Percentiles rank a stretch among this genome's conserved stretches.
Conservation (phyloP, 2,113 vertebrate species). For the Ophthalmolycus amberensis region DNA sequence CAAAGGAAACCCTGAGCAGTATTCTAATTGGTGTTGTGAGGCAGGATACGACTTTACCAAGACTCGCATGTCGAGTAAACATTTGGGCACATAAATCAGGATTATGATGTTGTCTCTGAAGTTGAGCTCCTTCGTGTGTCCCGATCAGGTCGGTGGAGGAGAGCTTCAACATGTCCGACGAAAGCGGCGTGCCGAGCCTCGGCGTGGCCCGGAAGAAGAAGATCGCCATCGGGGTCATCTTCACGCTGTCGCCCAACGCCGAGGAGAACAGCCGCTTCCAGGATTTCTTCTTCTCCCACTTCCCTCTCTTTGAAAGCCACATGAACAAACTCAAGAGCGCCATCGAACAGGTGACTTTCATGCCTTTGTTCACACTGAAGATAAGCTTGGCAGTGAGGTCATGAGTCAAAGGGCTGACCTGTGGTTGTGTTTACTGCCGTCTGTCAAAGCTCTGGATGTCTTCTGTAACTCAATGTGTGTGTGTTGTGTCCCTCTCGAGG, state of each 20-base stretch:
- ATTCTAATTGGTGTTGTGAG: too few species aligned
- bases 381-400: constrained; percentile 25
- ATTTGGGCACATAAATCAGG: neutral
- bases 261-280: constrained; percentile 96
- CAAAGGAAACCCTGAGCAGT: neutral
- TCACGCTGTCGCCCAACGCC: constrained; percentile 90
- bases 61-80: too few species aligned
- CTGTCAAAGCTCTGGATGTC: constrained; percentile 23
- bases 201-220: constrained; percentile 95
- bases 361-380: neutral
- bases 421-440: constrained; percentile 47
- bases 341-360: constrained; percentile 91
- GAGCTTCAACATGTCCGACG: constrained; percentile 98
- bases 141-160: constrained; percentile 93
- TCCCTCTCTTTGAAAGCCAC: constrained; percentile 99
- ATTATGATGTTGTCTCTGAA: too few species aligned
- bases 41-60: too few species aligned
- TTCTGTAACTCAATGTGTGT: constrained; percentile 21
- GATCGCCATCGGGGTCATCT: constrained; percentile 98
- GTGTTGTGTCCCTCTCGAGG: constrained; percentile 86
- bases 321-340: constrained; percentile 99
- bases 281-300: constrained; percentile 99
- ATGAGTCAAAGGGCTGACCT: constrained; percentile 33
- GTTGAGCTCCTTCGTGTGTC: neutral
- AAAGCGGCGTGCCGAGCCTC: constrained; percentile 89